These are phyloP conservation scores for Cantharis flavilabris DNA, from an alignment of 2,888 invertebrate species.

Conservation along the genomic window DNA sequence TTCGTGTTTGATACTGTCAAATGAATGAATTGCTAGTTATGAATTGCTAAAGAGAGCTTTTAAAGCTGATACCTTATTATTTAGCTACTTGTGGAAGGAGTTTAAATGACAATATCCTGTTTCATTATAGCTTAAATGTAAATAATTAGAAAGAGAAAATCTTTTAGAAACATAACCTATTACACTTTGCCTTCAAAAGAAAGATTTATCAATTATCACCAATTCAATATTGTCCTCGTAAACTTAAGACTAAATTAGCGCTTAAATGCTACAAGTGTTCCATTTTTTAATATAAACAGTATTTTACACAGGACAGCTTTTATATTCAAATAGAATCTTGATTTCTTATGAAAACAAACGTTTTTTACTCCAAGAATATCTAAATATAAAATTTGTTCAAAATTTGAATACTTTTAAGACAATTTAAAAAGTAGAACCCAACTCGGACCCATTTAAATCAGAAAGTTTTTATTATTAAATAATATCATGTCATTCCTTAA, in stretches of 20 bases:
- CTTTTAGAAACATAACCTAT: not conserved
- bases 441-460: no score
- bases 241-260: not conserved
- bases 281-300: no score
- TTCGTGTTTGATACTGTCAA: not conserved
- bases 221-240: not conserved
- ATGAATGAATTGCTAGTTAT: not conserved
- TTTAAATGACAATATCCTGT: not conserved
- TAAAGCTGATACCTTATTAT: not conserved
- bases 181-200: not conserved
- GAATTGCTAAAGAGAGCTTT: not conserved
- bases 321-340: no score
- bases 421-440: no score
- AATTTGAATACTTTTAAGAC: no score
- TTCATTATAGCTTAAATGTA: not conserved
- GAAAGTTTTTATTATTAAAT: no score
- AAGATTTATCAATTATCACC: not conserved
- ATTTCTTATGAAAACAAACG: no score
- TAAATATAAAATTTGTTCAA: no score
- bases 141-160: not conserved
- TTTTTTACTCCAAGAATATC: no score
- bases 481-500: no score
- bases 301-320: no score
- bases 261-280: no score
- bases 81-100: not conserved